A percentile compares a stretch with the other conserved stretches of the same genome.
Conservation (phyloP, 2,888 invertebrate species). For the Epinotia demarniana region DNA sequence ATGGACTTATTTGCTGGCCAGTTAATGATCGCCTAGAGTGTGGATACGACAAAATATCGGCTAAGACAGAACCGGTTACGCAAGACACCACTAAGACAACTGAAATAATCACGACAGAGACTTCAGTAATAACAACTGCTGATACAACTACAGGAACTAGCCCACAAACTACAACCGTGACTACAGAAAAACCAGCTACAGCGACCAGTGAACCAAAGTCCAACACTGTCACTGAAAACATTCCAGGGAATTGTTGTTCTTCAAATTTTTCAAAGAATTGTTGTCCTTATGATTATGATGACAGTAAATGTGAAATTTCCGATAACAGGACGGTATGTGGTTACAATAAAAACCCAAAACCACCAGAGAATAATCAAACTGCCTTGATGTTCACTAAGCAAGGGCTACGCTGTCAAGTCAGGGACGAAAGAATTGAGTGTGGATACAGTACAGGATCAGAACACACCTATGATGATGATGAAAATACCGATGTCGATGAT, state of each 20-base stretch:
- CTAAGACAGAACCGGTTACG: background rate
- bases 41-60: constrained; percentile 14
- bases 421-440: constrained; percentile 13
- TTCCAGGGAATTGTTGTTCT: constrained; percentile 16
- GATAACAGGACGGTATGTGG: constrained; percentile 17
- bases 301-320: background rate
- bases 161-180: background rate
- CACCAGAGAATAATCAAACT: background rate
- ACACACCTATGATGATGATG: too few relatives aligned
- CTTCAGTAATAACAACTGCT: background rate
- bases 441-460: constrained; percentile 2
- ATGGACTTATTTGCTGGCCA: constrained; percentile 18
- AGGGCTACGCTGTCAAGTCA: constrained; percentile 9
- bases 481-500: too few relatives aligned
- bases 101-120: background rate
- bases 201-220: background rate
- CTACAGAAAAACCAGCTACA: background rate
- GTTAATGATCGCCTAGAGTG: constrained; percentile 15
- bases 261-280: constrained; percentile 5
- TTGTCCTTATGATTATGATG: constrained; percentile 25
- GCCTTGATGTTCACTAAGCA: constrained; percentile 1
- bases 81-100: background rate
- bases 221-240: background rate
- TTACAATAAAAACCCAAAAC: constrained; percentile 13
- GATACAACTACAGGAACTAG: background rate